A percentile compares a stretch with the other conserved stretches of the same genome.
These are phyloP conservation scores for Callyntrura guangdongensis DNA, from an alignment of 2,888 invertebrate species.

Conservation along the genomic window DNA sequence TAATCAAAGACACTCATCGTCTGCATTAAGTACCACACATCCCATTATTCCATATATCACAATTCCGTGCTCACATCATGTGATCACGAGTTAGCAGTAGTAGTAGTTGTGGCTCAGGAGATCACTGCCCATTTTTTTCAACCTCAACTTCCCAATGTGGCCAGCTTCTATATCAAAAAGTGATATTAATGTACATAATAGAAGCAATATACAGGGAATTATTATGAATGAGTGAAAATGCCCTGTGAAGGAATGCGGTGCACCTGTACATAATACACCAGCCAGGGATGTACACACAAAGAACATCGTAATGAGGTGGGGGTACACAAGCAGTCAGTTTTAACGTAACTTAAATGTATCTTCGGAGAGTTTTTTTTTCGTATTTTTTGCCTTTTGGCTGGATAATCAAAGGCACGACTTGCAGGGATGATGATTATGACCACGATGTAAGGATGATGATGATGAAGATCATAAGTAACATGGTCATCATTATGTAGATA, in stretches of 20 bases:
- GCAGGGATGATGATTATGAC: slow-evolving; percentile 56
- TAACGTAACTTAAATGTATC: not conserved
- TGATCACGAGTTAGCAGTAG: slow-evolving; percentile 46
- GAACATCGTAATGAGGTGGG: slow-evolving; percentile 6
- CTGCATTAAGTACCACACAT: slow-evolving; percentile 58
- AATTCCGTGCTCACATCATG: slow-evolving; percentile 48
- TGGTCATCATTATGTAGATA: slow-evolving; percentile 23
- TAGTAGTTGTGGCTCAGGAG: too few species aligned
- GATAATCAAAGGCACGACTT: slow-evolving; percentile 76
- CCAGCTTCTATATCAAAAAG: too few species aligned
- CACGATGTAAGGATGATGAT: too few species aligned
- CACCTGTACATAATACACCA: too few species aligned
- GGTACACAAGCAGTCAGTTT: not conserved
- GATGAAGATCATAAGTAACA: too few species aligned
- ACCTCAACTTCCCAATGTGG: not conserved
- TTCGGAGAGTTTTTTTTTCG: too few species aligned
- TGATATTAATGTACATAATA: too few species aligned
- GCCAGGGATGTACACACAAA: slow-evolving; percentile 5
- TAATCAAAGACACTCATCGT: slow-evolving; percentile 67
- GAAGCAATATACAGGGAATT: too few species aligned
- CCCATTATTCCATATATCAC: slow-evolving; percentile 65
- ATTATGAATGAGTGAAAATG: slow-evolving; percentile 33
- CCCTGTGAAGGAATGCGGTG: slow-evolving; percentile 26
- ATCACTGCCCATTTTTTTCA: slow-evolving; percentile 43
- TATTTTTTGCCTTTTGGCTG: slow-evolving; percentile 60